Evolutionary conservation across 2,888 invertebrate genomes (phyloP).

Genomic region (Mesorhabditis spiculigera): DNA sequence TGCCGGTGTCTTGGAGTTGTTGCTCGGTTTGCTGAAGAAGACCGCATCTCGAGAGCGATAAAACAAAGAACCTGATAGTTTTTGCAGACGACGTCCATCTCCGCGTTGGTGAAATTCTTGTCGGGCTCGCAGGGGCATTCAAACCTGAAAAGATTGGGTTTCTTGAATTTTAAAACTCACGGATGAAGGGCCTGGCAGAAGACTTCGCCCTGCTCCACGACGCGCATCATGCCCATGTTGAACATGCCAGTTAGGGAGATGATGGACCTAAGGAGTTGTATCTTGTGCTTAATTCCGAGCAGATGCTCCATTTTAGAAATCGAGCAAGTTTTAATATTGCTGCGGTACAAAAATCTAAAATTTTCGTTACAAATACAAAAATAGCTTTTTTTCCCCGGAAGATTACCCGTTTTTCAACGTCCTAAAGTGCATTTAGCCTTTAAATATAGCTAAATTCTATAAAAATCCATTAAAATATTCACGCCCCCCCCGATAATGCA

Average conservation of each 20-base stretch:
- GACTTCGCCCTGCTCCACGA: constrained; percentile 27
- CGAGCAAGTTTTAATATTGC: too few species aligned
- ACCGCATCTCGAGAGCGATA: not conserved
- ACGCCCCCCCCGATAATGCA: too few species aligned
- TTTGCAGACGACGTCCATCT: constrained; percentile 31
- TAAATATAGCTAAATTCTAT: not conserved
- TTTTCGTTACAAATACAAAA: too few species aligned
- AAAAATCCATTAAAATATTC: not conserved
- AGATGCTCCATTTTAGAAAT: too few species aligned
- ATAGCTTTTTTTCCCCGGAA: too few species aligned
- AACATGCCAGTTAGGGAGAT: constrained; percentile 40
- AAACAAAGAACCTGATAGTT: constrained; percentile 27
- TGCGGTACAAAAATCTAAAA: too few species aligned
- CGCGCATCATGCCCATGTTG: constrained; percentile 36
- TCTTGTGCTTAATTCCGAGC: too few species aligned
- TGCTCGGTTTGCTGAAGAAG: constrained; percentile 23
- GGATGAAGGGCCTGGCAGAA: constrained; percentile 36
- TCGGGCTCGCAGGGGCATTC: constrained; percentile 39
- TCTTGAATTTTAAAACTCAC: constrained; percentile 9
- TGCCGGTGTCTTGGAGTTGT: constrained; percentile 23
- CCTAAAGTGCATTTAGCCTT: too few species aligned
- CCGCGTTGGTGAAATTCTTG: constrained; percentile 26
- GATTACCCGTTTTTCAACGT: too few species aligned
- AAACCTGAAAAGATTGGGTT: constrained; percentile 17
- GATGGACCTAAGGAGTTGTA: constrained; percentile 24